A percentile compares a stretch with the other conserved stretches of the same genome.
These are phyloP conservation scores for Echinarachnius parma DNA, from an alignment of 53 echinoderm and acorn worm species.

Conservation along the genomic window DNA sequence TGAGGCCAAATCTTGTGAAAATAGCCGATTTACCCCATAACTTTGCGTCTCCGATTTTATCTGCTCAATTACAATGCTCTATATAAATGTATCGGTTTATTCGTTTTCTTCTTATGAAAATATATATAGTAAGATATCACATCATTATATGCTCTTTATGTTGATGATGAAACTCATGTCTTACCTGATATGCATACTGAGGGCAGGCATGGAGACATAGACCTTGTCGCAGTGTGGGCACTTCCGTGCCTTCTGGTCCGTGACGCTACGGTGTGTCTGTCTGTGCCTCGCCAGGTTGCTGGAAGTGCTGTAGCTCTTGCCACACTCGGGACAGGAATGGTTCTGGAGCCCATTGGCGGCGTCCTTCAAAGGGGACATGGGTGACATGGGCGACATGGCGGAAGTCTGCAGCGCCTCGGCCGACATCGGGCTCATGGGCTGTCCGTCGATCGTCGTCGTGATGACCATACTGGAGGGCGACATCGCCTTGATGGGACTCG, in stretches of 20 bases:
- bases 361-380: constrained; percentile 20
- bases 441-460: background rate
- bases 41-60: too few relatives aligned
- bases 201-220: constrained; percentile 99
- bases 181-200: constrained; percentile 99
- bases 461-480: constrained; percentile 41
- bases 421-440: constrained; percentile 28
- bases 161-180: too few relatives aligned
- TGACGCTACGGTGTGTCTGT: constrained; percentile 96
- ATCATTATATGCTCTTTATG: too few relatives aligned
- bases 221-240: constrained; percentile 99
- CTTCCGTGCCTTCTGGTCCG: constrained; percentile 93
- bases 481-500: constrained; percentile 55
- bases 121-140: too few relatives aligned
- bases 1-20: too few relatives aligned
- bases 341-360: constrained; percentile 22
- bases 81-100: too few relatives aligned
- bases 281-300: constrained; percentile 96
- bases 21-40: too few relatives aligned
- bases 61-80: too few relatives aligned
- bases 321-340: constrained; percentile 91
- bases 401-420: background rate
- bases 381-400: background rate
- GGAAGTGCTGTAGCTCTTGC: constrained; percentile 97
- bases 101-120: too few relatives aligned